phyloP scores from a whole-genome alignment of 2,797 vertebrate species.

The Pipistrellus kuhlii region DNA sequence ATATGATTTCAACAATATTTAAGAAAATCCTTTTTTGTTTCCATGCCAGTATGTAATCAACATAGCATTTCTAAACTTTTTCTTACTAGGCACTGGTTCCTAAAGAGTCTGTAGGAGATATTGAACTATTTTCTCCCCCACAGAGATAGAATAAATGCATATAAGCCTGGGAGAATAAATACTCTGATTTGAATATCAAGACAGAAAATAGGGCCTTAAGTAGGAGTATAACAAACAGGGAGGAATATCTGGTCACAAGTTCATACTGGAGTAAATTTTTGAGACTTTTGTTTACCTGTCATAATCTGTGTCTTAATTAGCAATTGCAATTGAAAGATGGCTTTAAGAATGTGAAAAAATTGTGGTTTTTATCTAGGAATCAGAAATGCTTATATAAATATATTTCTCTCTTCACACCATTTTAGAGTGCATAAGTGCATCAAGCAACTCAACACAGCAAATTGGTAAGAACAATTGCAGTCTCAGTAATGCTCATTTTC shows the following conservation, averaged over 20 bases:
- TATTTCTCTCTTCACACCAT: not conserved
- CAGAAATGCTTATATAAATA: not conserved
- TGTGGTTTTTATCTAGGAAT: not conserved
- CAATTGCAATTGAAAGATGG: not conserved
- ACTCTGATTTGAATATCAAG: not conserved
- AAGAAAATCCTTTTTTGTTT: not conserved
- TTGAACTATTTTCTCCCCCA: not conserved
- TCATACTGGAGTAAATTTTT: not conserved
- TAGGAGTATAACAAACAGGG: not conserved
- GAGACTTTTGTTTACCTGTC: not conserved
- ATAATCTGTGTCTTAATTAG: not conserved
- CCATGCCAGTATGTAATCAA: not conserved
- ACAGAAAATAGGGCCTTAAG: not conserved
- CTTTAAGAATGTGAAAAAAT: not conserved
- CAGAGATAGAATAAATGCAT: not conserved
- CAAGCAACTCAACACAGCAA: not conserved
- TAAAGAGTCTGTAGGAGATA: not conserved
- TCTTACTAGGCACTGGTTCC: not conserved
- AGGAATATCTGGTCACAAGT: not conserved
- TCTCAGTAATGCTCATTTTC: not conserved
- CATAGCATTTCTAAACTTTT: not conserved
- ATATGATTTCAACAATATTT: not conserved
- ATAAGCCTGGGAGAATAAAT: not conserved
- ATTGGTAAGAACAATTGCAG: accelerated
- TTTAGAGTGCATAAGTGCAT: not conserved